Evolutionary conservation across 2,113 vertebrate genomes (phyloP).

Genomic region (Xyrauchen texanus): DNA sequence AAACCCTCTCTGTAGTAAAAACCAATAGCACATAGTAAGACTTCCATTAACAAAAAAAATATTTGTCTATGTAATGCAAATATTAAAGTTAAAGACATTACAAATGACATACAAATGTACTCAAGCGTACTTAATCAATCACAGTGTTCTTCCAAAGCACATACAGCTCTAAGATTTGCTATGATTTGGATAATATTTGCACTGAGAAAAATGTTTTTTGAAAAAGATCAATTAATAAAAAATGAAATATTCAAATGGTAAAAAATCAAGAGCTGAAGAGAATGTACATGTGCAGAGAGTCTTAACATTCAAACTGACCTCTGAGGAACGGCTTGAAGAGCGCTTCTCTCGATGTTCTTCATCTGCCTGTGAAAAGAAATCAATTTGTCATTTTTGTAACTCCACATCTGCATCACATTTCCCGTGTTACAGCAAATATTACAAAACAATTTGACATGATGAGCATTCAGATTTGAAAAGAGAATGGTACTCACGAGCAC

Average conservation of each 20-base stretch:
- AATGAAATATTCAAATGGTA: neutral
- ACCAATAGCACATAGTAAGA: neutral
- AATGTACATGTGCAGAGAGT: neutral
- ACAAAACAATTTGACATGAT: no score
- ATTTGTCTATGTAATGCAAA: no score
- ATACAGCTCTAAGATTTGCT: neutral
- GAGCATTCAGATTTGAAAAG: no score
- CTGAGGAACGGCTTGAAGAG: slow-evolving; percentile 4
- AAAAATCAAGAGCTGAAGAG: neutral
- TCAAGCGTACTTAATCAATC: neutral
- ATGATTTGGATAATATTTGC: neutral
- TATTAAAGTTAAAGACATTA: no score
- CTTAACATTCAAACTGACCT: slow-evolving; percentile 2
- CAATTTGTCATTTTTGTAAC: neutral
- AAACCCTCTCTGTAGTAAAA: neutral
- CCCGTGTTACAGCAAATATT: no score
- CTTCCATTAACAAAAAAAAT: neutral
- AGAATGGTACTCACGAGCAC: no score
- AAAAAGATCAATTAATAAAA: neutral
- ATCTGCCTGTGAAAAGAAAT: slow-evolving; percentile 21
- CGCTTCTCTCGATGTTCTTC: slow-evolving; percentile 16
- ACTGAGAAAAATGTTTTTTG: no score
- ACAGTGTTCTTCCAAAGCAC: neutral
- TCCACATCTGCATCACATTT: no score
- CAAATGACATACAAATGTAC: no score